These are phyloP conservation scores for Paramormyrops kingsleyae DNA, from an alignment of 2,113 vertebrate species.

Conservation along the genomic window DNA sequence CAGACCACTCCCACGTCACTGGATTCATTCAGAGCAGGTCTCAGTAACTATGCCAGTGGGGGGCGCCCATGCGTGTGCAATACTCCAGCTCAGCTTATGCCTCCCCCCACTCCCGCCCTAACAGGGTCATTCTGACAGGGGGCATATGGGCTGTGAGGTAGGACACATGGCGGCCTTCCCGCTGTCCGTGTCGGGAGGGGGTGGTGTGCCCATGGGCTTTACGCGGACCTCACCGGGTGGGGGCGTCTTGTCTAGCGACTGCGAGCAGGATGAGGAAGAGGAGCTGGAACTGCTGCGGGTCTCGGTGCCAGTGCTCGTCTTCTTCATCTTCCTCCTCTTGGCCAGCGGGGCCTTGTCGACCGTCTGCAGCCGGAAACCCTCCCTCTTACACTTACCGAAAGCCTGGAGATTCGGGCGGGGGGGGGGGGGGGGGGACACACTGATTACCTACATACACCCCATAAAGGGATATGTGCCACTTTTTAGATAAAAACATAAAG, in stretches of 20 bases:
- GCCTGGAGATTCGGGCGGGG: constrained; percentile 58
- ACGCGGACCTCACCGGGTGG: neutral
- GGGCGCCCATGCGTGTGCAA: neutral
- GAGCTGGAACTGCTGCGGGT: constrained; percentile 19
- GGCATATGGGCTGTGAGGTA: neutral
- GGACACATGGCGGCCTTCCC: neutral
- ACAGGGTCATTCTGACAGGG: neutral
- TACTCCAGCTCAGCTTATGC: neutral
- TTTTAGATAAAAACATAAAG: neutral
- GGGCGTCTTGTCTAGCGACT: neutral
- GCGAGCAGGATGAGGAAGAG: constrained; percentile 6
- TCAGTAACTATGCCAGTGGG: neutral
- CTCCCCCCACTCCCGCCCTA: neutral
- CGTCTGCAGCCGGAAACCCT: constrained; percentile 95
- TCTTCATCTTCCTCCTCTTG: constrained; percentile 97
- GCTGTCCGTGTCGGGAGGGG: neutral
- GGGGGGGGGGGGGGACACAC: constrained; percentile 25
- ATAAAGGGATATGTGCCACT: neutral
- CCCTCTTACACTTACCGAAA: constrained; percentile 96
- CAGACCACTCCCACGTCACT: neutral
- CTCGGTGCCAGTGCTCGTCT: constrained; percentile 95
- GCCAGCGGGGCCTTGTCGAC: constrained; percentile 71
- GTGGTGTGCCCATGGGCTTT: neutral
- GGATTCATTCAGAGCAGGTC: neutral
- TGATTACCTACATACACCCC: neutral